Evolutionary conservation across 2,113 vertebrate genomes (phyloP).

Genomic region (Mohoua ochrocephala): DNA sequence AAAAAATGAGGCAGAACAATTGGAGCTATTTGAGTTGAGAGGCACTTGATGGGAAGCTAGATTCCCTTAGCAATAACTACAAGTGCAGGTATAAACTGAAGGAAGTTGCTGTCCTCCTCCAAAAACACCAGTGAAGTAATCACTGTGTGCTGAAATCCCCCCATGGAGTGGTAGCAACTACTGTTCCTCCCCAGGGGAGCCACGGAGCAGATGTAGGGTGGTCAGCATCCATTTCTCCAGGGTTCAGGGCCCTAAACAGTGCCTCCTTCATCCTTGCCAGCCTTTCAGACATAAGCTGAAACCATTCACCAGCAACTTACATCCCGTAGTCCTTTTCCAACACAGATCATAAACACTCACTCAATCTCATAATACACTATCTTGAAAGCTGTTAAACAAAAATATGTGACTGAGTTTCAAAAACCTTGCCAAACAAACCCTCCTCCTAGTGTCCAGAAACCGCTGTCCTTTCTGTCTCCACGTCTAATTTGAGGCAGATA

Average conservation of each 20-base stretch:
- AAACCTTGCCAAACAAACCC: not conserved
- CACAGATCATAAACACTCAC: slow-evolving; percentile 6
- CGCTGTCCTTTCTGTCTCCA: not conserved
- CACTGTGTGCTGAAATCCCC: not conserved
- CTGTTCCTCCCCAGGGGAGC: not conserved
- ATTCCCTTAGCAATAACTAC: not conserved
- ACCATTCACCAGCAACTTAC: not conserved
- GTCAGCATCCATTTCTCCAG: not conserved
- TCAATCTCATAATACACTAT: not conserved
- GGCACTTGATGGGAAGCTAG: not conserved
- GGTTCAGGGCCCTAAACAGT: not conserved
- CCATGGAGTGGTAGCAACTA: not conserved
- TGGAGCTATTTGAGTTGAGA: slow-evolving; percentile 15
- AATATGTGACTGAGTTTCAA: not conserved
- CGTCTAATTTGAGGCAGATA: slow-evolving; percentile 15
- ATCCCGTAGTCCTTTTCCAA: not conserved
- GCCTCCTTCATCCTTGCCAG: not conserved
- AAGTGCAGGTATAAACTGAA: not conserved
- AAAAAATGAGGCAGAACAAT: slow-evolving; percentile 12
- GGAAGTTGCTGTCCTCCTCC: not conserved
- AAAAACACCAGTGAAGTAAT: not conserved
- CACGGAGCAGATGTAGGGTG: not conserved
- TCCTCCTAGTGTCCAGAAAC: not conserved
- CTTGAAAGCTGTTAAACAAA: slow-evolving; percentile 3
- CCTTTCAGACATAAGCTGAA: not conserved